These are phyloP conservation scores for Tridacna gigas DNA, from an alignment of 2,888 invertebrate species.

Conservation along the genomic window DNA sequence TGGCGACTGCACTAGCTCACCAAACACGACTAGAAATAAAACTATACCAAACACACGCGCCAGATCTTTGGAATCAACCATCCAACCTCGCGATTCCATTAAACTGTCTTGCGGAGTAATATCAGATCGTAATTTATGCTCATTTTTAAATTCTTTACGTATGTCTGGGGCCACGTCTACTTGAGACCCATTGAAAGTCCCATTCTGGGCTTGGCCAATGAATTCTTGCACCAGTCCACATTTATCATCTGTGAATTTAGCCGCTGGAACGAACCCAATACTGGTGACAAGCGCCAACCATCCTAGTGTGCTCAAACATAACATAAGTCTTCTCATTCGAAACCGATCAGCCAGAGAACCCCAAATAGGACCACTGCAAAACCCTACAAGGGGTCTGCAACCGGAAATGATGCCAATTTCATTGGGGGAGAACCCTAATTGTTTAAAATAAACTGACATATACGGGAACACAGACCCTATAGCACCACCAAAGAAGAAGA, in stretches of 20 bases:
- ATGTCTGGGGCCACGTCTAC: background rate
- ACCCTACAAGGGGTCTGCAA: slow-evolving; percentile 65
- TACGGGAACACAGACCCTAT: slow-evolving; percentile 68
- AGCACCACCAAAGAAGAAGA: slow-evolving; percentile 67
- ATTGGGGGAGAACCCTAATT: slow-evolving; percentile 68
- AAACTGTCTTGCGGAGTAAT: slow-evolving; percentile 53
- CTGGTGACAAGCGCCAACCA: slow-evolving; percentile 65
- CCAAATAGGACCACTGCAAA: slow-evolving; percentile 67
- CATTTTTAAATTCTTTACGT: slow-evolving; percentile 28
- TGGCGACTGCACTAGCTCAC: slow-evolving; percentile 68
- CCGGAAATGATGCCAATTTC: slow-evolving; percentile 69
- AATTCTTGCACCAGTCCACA: slow-evolving; percentile 54
- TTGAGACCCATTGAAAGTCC: background rate
- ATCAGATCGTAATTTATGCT: slow-evolving; percentile 37
- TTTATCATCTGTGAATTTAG: slow-evolving; percentile 41
- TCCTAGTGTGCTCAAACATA: slow-evolving; percentile 62
- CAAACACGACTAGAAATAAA: slow-evolving; percentile 61
- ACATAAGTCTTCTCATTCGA: slow-evolving; percentile 60
- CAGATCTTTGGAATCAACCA: slow-evolving; percentile 54
- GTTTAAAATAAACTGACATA: slow-evolving; percentile 68
- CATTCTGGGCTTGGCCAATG: slow-evolving; percentile 4
- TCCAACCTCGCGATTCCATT: slow-evolving; percentile 68
- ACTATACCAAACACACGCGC: slow-evolving; percentile 57
- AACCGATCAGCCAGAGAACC: slow-evolving; percentile 67
- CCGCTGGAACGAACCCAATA: slow-evolving; percentile 66